Evolutionary conservation across 1,140 invertebrate genomes (phyloP), one percentile per base, ranked within the genome.

Genomic region (Bombus waltoni): DNA sequence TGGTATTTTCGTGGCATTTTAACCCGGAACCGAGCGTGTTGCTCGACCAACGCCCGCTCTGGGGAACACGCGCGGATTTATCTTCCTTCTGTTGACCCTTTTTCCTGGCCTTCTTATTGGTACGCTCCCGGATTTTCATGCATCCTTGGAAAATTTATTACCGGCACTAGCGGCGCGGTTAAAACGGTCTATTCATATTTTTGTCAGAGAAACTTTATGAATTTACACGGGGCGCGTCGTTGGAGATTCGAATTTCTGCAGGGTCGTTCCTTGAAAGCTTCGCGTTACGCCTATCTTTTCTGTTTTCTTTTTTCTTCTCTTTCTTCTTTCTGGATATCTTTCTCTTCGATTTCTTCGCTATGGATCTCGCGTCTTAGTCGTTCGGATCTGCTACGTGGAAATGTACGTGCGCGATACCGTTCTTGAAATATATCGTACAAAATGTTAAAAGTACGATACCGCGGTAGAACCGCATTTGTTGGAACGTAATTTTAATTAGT

Each of bases 1-100:
- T 82, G 83, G 74, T 83, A 88, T 89, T 89, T 88, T 88, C 68
- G 66, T 78, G 87, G 74, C 83, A 79, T 89, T 89, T 89, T 62
- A 13, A 28, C 85, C 44, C 44, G 40, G 71, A 87, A 87, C 82
- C 18, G 6, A 53, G 62, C 59, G 66, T 65, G 71, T 81, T 66
- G 47, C 74, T 59, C 86, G 62, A 65, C 62, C 70, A 71, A 66
- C 32, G 65, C 65, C n/a, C 13, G n/a, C 47, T 18, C 18, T 22
- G 28, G n/a, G 28, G 65, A 66, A 66, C 65, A 15, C 5, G 15
- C 65, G 65, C 65, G 65, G n/a, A 32, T 66, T 66, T 66, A 66
- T 66, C 65, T 66, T 66, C 5, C 65, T 15, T n/a, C n/a, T 32
- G 65, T 66, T 32, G 15, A 66, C 65, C 65, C n/a, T 65, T 65